These are phyloP conservation scores for Propithecus deckenii DNA, from an alignment of 2,797 vertebrate species.

Conservation along the genomic window DNA sequence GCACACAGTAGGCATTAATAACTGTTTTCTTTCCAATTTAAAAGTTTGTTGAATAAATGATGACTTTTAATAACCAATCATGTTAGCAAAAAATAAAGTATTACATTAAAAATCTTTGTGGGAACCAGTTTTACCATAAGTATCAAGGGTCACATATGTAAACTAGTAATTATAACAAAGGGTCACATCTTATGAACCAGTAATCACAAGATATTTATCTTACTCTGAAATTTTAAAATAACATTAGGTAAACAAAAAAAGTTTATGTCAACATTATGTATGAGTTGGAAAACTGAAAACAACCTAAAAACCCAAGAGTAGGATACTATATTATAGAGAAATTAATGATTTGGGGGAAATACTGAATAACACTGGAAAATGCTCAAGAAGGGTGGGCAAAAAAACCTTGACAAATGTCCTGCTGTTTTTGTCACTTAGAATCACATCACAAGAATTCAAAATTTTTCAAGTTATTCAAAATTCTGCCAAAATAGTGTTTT, in stretches of 20 bases:
- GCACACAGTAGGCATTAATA: not conserved
- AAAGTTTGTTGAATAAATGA: not conserved
- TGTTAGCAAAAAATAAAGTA: slow-evolving; percentile 4
- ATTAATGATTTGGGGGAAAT: not conserved
- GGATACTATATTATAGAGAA: not conserved
- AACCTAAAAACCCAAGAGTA: not conserved
- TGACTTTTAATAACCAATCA: not conserved
- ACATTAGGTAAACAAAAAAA: not conserved
- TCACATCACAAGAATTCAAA: not conserved
- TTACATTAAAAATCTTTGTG: slow-evolving; percentile 35
- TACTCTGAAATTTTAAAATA: slow-evolving; percentile 37
- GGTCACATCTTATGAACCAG: not conserved
- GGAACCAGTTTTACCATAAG: slow-evolving; percentile 22
- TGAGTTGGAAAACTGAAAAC: slow-evolving; percentile 25
- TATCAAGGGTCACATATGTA: not conserved
- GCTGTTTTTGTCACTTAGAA: not conserved
- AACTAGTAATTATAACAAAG: slow-evolving; percentile 30
- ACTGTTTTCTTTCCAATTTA: not conserved
- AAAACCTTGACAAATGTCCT: not conserved
- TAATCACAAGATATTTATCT: slow-evolving; percentile 46
- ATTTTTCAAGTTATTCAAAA: slow-evolving; percentile 11
- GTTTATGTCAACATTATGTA: slow-evolving; percentile 39
- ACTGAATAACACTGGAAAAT: slow-evolving; percentile 41
- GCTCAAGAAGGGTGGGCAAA: not conserved
- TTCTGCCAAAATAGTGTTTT: not conserved